Evolutionary conservation across 1,140 invertebrate genomes (phyloP).

Genomic region (Aphis craccivora): DNA sequence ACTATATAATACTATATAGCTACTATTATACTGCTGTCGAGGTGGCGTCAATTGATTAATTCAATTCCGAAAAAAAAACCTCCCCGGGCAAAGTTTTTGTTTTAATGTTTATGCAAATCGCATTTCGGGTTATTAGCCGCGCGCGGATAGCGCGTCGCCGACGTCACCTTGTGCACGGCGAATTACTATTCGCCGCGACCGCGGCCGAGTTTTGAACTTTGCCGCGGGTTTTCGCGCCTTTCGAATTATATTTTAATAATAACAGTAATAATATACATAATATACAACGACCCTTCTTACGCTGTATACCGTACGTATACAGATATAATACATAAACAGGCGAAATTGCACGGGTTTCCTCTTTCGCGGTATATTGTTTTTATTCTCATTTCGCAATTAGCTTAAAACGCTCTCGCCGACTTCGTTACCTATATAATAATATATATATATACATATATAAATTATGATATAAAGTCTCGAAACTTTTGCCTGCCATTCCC

Average conservation of each 20-base stretch:
- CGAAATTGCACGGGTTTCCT: constrained; percentile 19
- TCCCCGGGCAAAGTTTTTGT: constrained; percentile 43
- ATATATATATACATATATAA: background rate
- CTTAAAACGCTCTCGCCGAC: constrained; percentile 7
- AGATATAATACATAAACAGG: background rate
- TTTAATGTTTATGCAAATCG: constrained; percentile 56
- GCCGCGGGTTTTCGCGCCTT: constrained; percentile 42
- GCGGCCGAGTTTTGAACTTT: constrained; percentile 44
- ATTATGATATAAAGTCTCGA: background rate
- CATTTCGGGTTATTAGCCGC: constrained; percentile 39
- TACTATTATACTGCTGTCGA: background rate
- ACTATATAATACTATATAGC: background rate
- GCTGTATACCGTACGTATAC: background rate
- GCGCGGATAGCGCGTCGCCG: background rate
- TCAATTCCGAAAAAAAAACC: constrained; percentile 45
- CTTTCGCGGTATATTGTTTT: constrained; percentile 28
- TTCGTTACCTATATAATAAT: background rate
- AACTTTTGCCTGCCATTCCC: constrained; percentile 25
- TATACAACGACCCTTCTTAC: background rate
- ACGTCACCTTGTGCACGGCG: constrained; percentile 25
- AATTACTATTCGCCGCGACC: constrained; percentile 31
- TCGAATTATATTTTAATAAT: constrained; percentile 47
- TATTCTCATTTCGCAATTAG: constrained; percentile 41
- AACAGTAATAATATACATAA: constrained; percentile 26
- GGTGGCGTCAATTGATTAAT: constrained; percentile 26